phyloP scores from a whole-genome alignment of 2,113 vertebrate species.

The Phalacrocorax aristotelis region DNA sequence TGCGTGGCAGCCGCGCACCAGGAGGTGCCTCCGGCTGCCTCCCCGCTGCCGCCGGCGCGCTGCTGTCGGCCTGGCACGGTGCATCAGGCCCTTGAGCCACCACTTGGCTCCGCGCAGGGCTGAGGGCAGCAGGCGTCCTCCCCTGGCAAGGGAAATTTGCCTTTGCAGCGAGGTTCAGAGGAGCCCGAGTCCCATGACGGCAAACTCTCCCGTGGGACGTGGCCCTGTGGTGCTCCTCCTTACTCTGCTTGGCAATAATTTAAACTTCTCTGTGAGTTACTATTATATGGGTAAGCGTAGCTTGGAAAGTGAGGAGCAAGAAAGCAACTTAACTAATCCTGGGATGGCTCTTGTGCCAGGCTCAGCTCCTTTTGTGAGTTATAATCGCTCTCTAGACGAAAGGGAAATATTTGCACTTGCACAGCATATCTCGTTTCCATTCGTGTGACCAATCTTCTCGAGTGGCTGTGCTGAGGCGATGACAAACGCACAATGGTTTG shows the following conservation, averaged over 20 bases:
- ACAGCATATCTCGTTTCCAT: fast-evolving
- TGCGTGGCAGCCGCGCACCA: neutral
- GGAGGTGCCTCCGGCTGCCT: neutral
- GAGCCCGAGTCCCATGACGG: fast-evolving
- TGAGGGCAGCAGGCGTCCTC: fast-evolving
- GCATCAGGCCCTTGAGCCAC: neutral
- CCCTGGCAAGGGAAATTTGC: fast-evolving
- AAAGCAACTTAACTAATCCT: neutral
- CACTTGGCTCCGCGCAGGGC: neutral
- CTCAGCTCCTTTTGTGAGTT: neutral
- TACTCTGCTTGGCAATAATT: neutral
- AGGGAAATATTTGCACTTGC: neutral
- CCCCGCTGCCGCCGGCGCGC: neutral
- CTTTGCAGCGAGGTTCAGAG: neutral
- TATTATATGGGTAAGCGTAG: neutral
- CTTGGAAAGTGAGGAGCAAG: neutral
- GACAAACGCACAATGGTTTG: neutral
- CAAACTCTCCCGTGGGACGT: fast-evolving
- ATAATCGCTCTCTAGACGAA: neutral
- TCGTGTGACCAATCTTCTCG: neutral
- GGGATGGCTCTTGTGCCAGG: neutral
- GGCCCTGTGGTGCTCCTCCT: neutral
- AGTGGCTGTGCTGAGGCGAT: neutral
- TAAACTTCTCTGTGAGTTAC: neutral
- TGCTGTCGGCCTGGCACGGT: neutral